phyloP scores from a whole-genome alignment of 2,888 invertebrate species.

The Orthonychiurus folsomi region DNA sequence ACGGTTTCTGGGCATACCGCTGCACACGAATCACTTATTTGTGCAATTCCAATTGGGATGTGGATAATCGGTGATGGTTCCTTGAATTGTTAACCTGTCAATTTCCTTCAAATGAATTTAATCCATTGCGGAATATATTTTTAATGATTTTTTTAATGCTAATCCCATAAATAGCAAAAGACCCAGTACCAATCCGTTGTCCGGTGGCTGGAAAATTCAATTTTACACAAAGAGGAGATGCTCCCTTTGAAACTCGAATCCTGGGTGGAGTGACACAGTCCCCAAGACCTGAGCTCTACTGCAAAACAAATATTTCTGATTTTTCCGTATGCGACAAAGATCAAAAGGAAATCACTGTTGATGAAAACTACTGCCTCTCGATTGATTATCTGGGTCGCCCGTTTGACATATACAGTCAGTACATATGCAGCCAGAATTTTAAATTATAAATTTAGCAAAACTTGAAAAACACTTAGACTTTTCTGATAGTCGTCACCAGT shows the following conservation, averaged over 20 bases:
- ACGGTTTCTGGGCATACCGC: no score
- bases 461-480: no score
- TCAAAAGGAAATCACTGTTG: constrained; percentile 86
- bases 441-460: no score
- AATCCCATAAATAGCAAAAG: constrained; percentile 57
- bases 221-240: constrained; percentile 84
- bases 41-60: no score
- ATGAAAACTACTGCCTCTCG: constrained; percentile 92
- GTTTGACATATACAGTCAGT: constrained; percentile 76
- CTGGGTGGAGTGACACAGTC: constrained; percentile 89
- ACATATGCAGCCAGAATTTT: no score
- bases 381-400: constrained; percentile 91
- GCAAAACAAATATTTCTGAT: constrained; percentile 87
- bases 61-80: no score
- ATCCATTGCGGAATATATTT: no score
- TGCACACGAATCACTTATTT: no score
- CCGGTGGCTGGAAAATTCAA: constrained; percentile 94
- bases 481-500: no score
- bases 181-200: constrained; percentile 85
- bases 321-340: constrained; percentile 92
- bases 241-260: constrained; percentile 83
- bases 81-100: no score
- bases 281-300: constrained; percentile 84
- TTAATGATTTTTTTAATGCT: no score
- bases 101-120: no score